These are phyloP conservation scores for Oryzias woworae DNA, from an alignment of 2,113 vertebrate genomes.

Conservation along the genomic window DNA sequence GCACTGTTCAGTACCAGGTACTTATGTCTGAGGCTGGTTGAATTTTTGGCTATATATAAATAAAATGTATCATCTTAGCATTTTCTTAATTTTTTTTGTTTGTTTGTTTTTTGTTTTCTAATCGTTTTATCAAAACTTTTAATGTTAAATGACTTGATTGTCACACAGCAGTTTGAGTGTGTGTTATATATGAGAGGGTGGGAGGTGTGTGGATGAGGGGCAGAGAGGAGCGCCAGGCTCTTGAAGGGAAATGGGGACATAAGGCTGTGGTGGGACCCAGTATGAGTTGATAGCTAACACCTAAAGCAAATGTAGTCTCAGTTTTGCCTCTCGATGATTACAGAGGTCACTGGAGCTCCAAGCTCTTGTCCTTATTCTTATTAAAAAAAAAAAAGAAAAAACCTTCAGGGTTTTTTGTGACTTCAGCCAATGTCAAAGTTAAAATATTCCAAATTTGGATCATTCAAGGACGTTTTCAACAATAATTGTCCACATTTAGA, in stretches of 20 bases:
- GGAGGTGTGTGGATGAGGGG: constrained; percentile 6
- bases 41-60: no score
- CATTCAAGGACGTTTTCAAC: constrained; percentile 20
- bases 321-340: constrained; percentile 55
- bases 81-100: no score
- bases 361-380: constrained; percentile 57
- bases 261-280: constrained; percentile 32
- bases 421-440: constrained; percentile 67
- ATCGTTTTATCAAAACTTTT: no score
- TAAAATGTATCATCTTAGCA: no score
- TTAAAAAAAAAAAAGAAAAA: constrained; percentile 9
- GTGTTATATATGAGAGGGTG: constrained; percentile 9
- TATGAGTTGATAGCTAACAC: constrained; percentile 65
- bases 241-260: constrained; percentile 42
- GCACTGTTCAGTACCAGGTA: no score
- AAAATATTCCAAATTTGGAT: constrained; percentile 43
- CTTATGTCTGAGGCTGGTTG: no score
- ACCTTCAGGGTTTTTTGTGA: constrained; percentile 51
- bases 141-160: constrained; percentile 17
- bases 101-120: no score
- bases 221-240: constrained; percentile 21
- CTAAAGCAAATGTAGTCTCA: constrained; percentile 61
- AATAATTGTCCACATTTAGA: constrained; percentile 25
- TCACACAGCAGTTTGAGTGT: not conserved
- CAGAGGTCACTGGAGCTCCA: constrained; percentile 57